Base-by-base conservation (phyloP, 2,113 vertebrate genomes). In the Lasiurus borealis region DNA sequence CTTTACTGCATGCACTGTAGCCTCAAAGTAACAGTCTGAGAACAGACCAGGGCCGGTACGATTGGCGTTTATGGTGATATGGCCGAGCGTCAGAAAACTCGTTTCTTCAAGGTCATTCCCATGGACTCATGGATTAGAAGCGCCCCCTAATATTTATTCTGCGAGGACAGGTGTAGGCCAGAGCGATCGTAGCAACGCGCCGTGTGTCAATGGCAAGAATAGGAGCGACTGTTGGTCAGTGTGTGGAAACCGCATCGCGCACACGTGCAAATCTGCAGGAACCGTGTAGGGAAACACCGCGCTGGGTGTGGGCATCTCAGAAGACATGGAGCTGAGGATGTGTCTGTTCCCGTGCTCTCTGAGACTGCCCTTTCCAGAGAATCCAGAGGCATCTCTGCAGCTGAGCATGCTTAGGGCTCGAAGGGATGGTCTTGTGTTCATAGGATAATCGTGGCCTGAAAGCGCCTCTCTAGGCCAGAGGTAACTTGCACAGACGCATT, bases 101-200 rank as follows among this genome's bases (percentile, higher is more conserved):
- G 2, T 68, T 85, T 82, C 27, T 27, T 81, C 13, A 48, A 77
- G 73, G 34, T 57, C 18, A 16, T 93, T 86, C 77, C 78, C 29
- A 31, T 14, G 71, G 92, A 78, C 80, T 62, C 31, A 13, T 91
- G 71, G 84, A n/a, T 72, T 50, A 86, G 83, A 66, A 66, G 68
- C 52, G 62, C 40, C 40, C n/a, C 62, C 57, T 57, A 46, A 52
- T 36, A 75, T 48, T 48, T 19, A 66, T 15, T 96, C 85, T 80
- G 12, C 27, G 66, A 85, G 8, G 69, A 80, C 25, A 66, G 40
- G 44, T 54, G n/a, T 15, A 31, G 2, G 52, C 18, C 52, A 57
- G 84, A 48, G 85, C 2, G 0, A 88, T 68, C 48, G 21, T 19
- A 40, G 44, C 27, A 71, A 88, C 36, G 54, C 7, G 81, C 12